Conservation (phyloP, 2,888 invertebrate species). For the Drosophila kanekoi region DNA sequence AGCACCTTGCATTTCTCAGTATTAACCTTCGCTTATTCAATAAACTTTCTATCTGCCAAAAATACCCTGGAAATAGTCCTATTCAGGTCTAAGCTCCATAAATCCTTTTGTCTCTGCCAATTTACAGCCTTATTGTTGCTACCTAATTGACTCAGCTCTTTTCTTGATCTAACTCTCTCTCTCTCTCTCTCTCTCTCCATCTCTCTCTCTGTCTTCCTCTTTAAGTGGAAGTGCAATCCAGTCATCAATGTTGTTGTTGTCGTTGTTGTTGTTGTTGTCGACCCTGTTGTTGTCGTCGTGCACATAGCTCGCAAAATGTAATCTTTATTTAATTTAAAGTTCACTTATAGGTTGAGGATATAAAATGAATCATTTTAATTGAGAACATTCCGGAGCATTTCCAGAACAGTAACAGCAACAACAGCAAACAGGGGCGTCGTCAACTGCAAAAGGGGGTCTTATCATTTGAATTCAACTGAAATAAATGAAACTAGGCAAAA, state of each 20-base stretch:
- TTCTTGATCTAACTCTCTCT: background rate
- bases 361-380: conserved; percentile 69
- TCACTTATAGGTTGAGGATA: conserved; percentile 75
- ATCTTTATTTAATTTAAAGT: conserved; percentile 75
- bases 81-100: background rate
- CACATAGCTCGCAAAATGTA: conserved; percentile 46
- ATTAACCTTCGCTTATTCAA: background rate
- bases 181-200: background rate
- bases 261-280: conserved; percentile 20
- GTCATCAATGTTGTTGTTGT: conserved; percentile 26
- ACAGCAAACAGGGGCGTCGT: conserved; percentile 7
- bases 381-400: conserved; percentile 65
- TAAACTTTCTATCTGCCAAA: background rate
- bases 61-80: no score
- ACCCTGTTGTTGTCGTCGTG: conserved; percentile 12
- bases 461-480: background rate
- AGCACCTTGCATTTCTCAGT: no score
- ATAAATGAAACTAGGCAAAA: background rate
- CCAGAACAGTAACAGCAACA: conserved; percentile 33
- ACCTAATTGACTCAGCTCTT: conserved; percentile 6
- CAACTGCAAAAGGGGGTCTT: background rate
- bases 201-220: background rate
- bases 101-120: conserved; percentile 13
- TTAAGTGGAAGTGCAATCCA: conserved; percentile 9
- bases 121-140: conserved; percentile 11